These are phyloP conservation scores for Lepidochitona cinerea DNA, from an alignment of 2,888 invertebrate species.

Conservation along the genomic window DNA sequence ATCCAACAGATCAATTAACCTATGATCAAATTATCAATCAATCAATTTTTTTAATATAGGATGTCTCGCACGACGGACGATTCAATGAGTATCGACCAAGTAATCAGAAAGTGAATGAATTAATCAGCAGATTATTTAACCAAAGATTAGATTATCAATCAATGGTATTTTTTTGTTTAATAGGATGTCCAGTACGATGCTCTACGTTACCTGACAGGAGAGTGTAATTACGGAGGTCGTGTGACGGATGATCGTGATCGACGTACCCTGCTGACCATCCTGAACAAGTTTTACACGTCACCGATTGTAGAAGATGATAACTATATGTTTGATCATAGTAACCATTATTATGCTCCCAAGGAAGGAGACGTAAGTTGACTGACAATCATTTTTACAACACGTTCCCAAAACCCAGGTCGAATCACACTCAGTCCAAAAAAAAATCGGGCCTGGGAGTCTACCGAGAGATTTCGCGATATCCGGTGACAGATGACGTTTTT, in stretches of 20 bases:
- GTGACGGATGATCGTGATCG: constrained; percentile 74
- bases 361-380: constrained; percentile 64
- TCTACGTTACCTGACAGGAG: constrained; percentile 72
- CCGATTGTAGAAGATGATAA: constrained; percentile 61
- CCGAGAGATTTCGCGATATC: too few species aligned
- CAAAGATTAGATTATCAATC: neutral
- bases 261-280: constrained; percentile 71
- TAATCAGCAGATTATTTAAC: neutral
- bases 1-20: too few species aligned
- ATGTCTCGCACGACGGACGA: too few species aligned
- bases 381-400: too few species aligned
- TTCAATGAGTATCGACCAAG: too few species aligned
- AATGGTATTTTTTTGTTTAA: neutral
- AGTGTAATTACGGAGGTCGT: constrained; percentile 74
- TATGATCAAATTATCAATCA: too few species aligned
- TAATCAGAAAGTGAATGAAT: too few species aligned
- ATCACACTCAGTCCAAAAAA: too few species aligned
- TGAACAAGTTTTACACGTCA: constrained; percentile 70
- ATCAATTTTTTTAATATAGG: too few species aligned
- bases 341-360: constrained; percentile 66
- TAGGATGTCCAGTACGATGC: constrained; percentile 72
- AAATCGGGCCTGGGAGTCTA: too few species aligned
- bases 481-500: too few species aligned
- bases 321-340: constrained; percentile 69
- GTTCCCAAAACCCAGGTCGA: too few species aligned